Evolutionary conservation across 2,113 vertebrate species (phyloP).

Genomic region (Misgurnus mizolepis): DNA sequence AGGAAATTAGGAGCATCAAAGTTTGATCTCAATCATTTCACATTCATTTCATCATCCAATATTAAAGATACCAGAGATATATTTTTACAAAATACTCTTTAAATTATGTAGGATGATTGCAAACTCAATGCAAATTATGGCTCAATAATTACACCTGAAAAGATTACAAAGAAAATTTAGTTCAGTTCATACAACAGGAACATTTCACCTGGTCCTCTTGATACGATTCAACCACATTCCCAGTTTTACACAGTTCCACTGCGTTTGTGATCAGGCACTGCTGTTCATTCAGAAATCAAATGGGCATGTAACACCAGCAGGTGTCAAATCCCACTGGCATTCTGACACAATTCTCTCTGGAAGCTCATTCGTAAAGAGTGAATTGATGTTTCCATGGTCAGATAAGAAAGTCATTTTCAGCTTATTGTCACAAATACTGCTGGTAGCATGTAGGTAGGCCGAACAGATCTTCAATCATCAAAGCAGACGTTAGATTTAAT

Average conservation of each 20-base stretch:
- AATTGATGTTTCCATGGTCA: constrained; percentile 28
- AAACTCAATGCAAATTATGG: neutral
- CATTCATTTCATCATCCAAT: too few species aligned
- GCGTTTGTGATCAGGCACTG: neutral
- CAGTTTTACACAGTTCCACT: neutral
- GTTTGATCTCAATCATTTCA: too few species aligned
- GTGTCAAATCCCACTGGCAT: constrained; percentile 16
- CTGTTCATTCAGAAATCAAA: constrained; percentile 1
- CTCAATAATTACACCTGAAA: neutral
- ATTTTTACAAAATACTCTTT: neutral
- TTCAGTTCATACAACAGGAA: neutral
- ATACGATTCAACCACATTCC: neutral
- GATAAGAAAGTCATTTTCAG: constrained; percentile 21
- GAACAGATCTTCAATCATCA: constrained; percentile 32
- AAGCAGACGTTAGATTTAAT: constrained; percentile 22
- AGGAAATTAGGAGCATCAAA: too few species aligned
- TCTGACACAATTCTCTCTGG: constrained; percentile 8
- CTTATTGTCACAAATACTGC: constrained; percentile 13
- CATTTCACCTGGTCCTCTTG: constrained; percentile 11
- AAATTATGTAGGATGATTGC: neutral
- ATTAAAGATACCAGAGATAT: too few species aligned
- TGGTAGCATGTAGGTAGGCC: neutral
- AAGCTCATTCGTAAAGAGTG: constrained; percentile 30
- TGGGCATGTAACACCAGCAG: constrained; percentile 9
- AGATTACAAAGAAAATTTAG: neutral